Conservation (phyloP, 2,113 vertebrate species). For the Trachemys scripta region DNA sequence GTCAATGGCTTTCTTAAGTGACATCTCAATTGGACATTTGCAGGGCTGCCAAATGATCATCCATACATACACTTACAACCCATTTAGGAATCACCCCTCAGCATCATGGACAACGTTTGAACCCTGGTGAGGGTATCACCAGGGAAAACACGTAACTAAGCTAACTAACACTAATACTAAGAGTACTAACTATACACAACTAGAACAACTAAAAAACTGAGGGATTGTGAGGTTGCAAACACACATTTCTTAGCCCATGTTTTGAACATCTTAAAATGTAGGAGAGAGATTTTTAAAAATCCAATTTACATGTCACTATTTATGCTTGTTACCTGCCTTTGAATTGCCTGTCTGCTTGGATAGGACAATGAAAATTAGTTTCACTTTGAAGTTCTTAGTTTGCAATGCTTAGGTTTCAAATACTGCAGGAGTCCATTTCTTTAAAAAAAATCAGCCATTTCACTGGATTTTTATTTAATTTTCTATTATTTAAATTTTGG, state of each 20-base stretch:
- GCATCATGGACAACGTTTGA: background rate
- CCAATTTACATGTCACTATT: background rate
- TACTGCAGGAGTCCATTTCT: background rate
- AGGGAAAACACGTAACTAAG: background rate
- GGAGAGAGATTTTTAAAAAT: background rate
- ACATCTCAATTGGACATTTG: background rate
- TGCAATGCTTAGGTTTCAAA: background rate
- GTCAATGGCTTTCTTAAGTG: background rate
- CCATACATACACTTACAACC: too few relatives aligned
- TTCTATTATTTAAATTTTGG: background rate
- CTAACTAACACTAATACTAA: too few relatives aligned
- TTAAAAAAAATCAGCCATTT: background rate
- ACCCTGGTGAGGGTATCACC: background rate
- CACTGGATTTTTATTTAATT: background rate
- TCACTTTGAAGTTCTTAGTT: background rate
- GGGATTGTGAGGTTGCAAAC: background rate
- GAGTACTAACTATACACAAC: background rate
- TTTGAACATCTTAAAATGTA: background rate
- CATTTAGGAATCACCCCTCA: background rate
- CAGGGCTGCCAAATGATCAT: background rate
- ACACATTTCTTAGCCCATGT: background rate
- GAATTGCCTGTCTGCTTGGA: background rate
- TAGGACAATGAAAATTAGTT: background rate
- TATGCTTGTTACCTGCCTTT: background rate
- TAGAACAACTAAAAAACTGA: background rate